Base-by-base conservation (phyloP, 2,888 invertebrate genomes). In the Colletes collaris region DNA sequence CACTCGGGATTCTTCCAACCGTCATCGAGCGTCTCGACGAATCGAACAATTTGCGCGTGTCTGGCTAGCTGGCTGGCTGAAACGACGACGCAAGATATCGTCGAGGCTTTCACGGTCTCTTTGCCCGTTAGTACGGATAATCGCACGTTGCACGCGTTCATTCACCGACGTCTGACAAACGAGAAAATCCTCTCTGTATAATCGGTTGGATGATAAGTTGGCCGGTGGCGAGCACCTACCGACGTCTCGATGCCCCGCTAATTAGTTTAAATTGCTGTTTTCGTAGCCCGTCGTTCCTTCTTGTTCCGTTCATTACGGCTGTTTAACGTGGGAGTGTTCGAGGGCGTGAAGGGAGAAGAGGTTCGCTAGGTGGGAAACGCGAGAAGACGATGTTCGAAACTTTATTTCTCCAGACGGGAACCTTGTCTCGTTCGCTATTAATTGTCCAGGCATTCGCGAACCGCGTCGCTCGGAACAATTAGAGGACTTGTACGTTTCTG, bases 81-180 rank as follows among this genome's bases (percentile, higher is more conserved):
- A 27, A 27, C 40, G 40, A 40, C 40, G 40, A 40, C 7, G 7
- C 7, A 4, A 7, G 4, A 7, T 40, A 40, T 40, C 40, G 40
- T 40, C 40, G 40, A 40, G 40, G 40, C 40, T 7, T 40, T 7
- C 40, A 7, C 40, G 7, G 7, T 4, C 40, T 40, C 6, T 40
- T 7, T 40, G 0, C 6, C 40, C 7, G 40, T 7, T 40, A 7
- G 7, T 7, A 40, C 40, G 7, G 40, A 40, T 40, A 40, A 40
- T 40, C 40, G 40, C 40, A 40, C 40, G 40, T 40, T 40, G 40
- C 40, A 40, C 40, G 40, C 49, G 58, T 40, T 86, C 82, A 88
- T 87, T 86, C 86, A 83, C 76, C 79, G 79, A 44, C 68, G 79
- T 74, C 80, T 71, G 76, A 76, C 83, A 79, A 81, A 74, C 77